Conservation (phyloP, 2,888 invertebrate genomes). For the Charanyca ferruginea region DNA sequence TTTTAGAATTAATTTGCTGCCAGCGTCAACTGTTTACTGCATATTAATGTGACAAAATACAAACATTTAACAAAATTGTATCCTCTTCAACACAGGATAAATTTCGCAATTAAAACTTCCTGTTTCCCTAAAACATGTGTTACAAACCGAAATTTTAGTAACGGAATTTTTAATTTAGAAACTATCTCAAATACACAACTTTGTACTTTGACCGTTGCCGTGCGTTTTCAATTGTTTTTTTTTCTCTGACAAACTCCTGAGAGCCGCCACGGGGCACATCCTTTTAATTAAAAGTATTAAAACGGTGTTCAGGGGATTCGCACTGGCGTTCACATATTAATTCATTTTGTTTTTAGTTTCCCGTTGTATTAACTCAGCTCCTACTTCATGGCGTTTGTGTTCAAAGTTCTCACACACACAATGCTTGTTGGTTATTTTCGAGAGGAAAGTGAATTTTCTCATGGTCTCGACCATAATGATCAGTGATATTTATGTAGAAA, state of each 20-base stretch:
- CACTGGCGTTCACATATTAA: slow-evolving; percentile 58
- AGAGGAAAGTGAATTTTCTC: slow-evolving; percentile 60
- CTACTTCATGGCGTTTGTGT: slow-evolving; percentile 27
- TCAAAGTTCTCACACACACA: slow-evolving; percentile 58
- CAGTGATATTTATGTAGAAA: slow-evolving; percentile 49
- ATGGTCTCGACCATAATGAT: slow-evolving; percentile 45
- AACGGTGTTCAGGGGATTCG: slow-evolving; percentile 55
- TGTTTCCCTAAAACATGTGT: slow-evolving; percentile 8
- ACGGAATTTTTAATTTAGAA: slow-evolving; percentile 45
- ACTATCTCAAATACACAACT: slow-evolving; percentile 37
- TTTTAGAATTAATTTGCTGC: slow-evolving; percentile 33
- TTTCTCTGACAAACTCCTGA: slow-evolving; percentile 59
- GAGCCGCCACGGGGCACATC: slow-evolving; percentile 54
- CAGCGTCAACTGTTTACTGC: slow-evolving; percentile 11
- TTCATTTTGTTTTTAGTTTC: slow-evolving; percentile 67
- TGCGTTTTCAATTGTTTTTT: slow-evolving; percentile 56
- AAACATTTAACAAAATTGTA: slow-evolving; percentile 15
- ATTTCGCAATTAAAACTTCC: slow-evolving; percentile 18
- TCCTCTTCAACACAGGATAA: slow-evolving; percentile 14
- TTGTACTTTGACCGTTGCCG: slow-evolving; percentile 32
- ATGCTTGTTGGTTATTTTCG: slow-evolving; percentile 50
- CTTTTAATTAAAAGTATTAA: slow-evolving; percentile 66
- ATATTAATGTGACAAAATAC: slow-evolving; percentile 24
- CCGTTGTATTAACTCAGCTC: slow-evolving; percentile 56
- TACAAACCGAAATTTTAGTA: neutral